Evolutionary conservation across 2,888 invertebrate genomes (phyloP), one percentile per base, ranked within the genome.

Genomic region (Eurytoma adleriae): DNA sequence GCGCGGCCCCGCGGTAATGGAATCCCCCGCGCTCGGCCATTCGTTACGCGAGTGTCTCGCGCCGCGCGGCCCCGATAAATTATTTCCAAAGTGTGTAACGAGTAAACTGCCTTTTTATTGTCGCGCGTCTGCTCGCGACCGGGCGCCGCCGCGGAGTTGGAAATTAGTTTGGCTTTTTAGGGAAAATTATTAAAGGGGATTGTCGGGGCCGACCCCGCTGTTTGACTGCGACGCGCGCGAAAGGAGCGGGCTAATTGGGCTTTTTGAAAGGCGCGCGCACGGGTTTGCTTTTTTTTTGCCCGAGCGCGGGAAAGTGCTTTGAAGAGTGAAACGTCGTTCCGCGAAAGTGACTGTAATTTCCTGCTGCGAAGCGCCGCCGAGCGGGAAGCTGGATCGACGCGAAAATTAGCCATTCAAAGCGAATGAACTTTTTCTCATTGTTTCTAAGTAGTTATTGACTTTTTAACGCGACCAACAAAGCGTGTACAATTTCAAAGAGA

Each of bases 121-220:
- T 69, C 54, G 2, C 24, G 24, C 24, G 24, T 20, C 24, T 20
- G 24, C 10, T 64, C 40, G 30, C 48, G 64, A 40, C 64, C 18
- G 13, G 3, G 64, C 62, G 7, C 20, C 14, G 40, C 7, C 3
- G 14, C n/a, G 2, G 24, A 64, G 72, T 72, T 66, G 61, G 40
- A 76, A 76, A 69, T 76, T 76, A 62, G 62, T 76, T 76, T 54
- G 18, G 27, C 57, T 52, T 59, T 5, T 48, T 13, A 24, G 10
- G 30, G 54, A 30, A 73, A 73, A 64, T 73, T 64, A 40, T 73
- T 64, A 59, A 70, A 70, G n/a, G 50, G 40, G 12, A 54, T 54
- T 54, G 68, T 54, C 54, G 14, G 16, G 40, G 70, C 57, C 14
- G 57, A 24, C 20, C 50, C 48, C 13, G 50, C 13, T 14, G 48